Evolutionary conservation across 2,797 vertebrate genomes (phyloP).

Genomic region (Protonibea diacanthus): DNA sequence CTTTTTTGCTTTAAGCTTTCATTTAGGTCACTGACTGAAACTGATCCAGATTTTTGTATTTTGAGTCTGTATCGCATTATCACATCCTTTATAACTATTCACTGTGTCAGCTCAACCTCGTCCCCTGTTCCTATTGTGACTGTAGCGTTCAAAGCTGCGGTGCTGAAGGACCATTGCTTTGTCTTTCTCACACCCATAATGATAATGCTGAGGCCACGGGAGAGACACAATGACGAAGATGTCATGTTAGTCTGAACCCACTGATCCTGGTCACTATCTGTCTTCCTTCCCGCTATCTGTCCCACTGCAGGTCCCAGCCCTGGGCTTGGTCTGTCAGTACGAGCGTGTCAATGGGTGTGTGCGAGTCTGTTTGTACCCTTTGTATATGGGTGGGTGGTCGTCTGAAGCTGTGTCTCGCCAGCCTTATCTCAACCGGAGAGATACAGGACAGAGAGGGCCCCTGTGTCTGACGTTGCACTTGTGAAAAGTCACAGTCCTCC

Average conservation of each 20-base stretch:
- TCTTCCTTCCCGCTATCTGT: constrained; percentile 59
- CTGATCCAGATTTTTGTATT: constrained; percentile 1
- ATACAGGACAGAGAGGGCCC: constrained; percentile 69
- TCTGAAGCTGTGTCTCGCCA: constrained; percentile 68
- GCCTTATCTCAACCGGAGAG: constrained; percentile 76
- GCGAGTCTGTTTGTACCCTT: constrained; percentile 54
- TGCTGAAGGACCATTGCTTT: constrained; percentile 59
- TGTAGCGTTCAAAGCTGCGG: constrained; percentile 29
- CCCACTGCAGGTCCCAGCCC: constrained; percentile 46
- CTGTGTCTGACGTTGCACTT: constrained; percentile 65
- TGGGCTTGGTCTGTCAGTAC: constrained; percentile 45
- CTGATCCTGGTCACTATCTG: constrained; percentile 67
- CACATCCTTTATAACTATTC: constrained; percentile 20
- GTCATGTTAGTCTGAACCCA: constrained; percentile 61
- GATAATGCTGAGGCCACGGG: constrained; percentile 73
- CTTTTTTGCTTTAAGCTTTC: not conserved
- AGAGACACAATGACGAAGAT: constrained; percentile 44
- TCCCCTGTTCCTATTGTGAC: constrained; percentile 63
- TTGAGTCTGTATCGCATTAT: constrained; percentile 23
- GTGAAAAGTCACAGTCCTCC: constrained; percentile 61
- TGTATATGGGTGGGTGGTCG: constrained; percentile 74
- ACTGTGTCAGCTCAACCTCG: constrained; percentile 61
- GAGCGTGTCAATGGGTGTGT: constrained; percentile 44
- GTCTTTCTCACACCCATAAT: constrained; percentile 63
- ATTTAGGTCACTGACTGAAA: constrained; percentile 23